phyloP scores from a whole-genome alignment of 92 coral and sea anemone species.

The Nematostella vectensis region DNA sequence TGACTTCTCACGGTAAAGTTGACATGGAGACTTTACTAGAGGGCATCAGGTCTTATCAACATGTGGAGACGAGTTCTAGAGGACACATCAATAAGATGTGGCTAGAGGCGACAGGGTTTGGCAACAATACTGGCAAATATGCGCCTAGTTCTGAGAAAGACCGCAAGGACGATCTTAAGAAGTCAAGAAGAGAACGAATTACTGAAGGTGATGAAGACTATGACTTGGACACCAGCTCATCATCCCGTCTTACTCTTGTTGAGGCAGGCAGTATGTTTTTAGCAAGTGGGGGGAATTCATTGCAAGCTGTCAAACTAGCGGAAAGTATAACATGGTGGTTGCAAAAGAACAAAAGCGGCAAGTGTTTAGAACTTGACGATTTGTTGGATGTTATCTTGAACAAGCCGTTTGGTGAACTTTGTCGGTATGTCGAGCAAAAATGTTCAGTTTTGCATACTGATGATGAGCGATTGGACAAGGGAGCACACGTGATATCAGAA shows the following conservation, averaged over 20 bases:
- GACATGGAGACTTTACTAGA: conserved; percentile 40
- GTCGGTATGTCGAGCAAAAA: conserved; percentile 34
- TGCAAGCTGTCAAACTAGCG: conserved; percentile 63
- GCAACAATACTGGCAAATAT: too few species aligned
- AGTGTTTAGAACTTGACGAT: conserved; percentile 26
- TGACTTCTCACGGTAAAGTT: conserved; percentile 86
- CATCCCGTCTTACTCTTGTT: conserved; percentile 6
- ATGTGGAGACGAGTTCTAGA: background rate
- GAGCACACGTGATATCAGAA: too few species aligned
- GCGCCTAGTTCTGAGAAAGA: too few species aligned
- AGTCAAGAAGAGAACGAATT: background rate
- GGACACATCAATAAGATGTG: conserved; percentile 9
- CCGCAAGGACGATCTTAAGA: too few species aligned
- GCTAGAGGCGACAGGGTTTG: conserved; percentile 1
- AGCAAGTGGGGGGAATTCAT: conserved; percentile 68
- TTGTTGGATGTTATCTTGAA: conserved; percentile 64
- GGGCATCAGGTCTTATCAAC: background rate
- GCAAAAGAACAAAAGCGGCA: conserved; percentile 5
- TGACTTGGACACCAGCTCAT: background rate
- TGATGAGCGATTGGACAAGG: too few species aligned
- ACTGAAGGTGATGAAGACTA: background rate
- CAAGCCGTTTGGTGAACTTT: conserved; percentile 56
- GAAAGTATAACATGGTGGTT: conserved; percentile 63
- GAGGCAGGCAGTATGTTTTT: conserved; percentile 47
- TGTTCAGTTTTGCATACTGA: background rate